Conservation (phyloP, 2,113 vertebrate genomes). For the Sardina pilchardus region DNA sequence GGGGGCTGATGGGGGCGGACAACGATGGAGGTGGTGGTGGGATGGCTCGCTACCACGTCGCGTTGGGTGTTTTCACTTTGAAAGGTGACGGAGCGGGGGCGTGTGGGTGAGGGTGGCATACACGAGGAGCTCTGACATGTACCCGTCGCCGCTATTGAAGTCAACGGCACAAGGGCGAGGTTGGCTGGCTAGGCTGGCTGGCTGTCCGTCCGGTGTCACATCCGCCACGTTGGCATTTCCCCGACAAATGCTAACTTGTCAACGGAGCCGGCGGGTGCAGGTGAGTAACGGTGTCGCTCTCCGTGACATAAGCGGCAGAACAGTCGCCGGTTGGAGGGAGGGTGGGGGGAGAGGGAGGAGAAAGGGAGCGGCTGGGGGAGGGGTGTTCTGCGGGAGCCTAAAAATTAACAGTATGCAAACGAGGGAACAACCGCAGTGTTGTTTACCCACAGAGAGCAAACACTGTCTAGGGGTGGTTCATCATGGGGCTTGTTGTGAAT, state of each 20-base stretch:
- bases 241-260: conserved; percentile 45
- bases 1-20: background rate
- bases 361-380: no score
- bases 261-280: conserved; percentile 14
- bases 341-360: background rate
- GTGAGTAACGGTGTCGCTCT: conserved; percentile 17
- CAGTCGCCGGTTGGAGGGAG: background rate
- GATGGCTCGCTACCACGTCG: background rate
- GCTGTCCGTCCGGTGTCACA: conserved; percentile 30
- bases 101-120: no score
- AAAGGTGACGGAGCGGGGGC: background rate
- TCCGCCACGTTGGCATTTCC: conserved; percentile 42
- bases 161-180: background rate
- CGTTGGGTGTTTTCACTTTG: background rate
- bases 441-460: conserved; percentile 47
- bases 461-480: conserved; percentile 49
- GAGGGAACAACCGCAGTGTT: conserved; percentile 36
- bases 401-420: conserved; percentile 55
- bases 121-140: background rate
- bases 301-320: conserved; percentile 6
- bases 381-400: background rate
- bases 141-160: background rate
- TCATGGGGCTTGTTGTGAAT: conserved; percentile 23
- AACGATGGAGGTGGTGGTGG: background rate
- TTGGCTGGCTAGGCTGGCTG: background rate